phyloP scores from a whole-genome alignment of 1,140 invertebrate genomes.

The Doryteuthis pealeii region DNA sequence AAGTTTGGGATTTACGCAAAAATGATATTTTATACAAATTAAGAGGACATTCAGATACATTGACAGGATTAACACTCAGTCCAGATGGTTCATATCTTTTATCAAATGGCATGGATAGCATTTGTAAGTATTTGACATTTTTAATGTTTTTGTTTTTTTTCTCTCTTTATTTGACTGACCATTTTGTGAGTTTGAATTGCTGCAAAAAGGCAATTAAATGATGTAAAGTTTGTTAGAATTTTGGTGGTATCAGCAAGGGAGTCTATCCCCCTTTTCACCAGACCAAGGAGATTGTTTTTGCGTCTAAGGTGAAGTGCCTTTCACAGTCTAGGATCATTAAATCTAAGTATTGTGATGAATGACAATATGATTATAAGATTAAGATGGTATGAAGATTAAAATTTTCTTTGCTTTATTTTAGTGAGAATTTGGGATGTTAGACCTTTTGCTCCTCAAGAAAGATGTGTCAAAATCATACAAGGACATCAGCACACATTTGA shows the following conservation, averaged over 20 bases:
- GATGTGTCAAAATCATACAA: conserved; percentile 89
- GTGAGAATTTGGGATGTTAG: conserved; percentile 73
- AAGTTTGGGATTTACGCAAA: conserved; percentile 96
- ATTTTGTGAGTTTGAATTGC: too few relatives aligned
- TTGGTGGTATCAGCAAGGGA: too few relatives aligned
- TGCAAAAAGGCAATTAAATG: too few relatives aligned
- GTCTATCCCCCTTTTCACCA: too few relatives aligned
- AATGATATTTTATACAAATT: conserved; percentile 84
- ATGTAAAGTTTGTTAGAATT: too few relatives aligned
- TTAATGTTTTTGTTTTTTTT: neutral
- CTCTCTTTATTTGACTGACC: neutral
- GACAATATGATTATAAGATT: too few relatives aligned
- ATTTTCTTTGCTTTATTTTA: conserved; percentile 28
- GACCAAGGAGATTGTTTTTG: too few relatives aligned
- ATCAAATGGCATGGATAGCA: conserved; percentile 97
- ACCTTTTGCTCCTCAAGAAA: conserved; percentile 78
- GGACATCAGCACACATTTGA: conserved; percentile 99
- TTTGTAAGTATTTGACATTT: conserved; percentile 60
- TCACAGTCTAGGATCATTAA: too few relatives aligned
- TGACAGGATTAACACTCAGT: conserved; percentile 89
- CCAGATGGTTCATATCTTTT: conserved; percentile 92
- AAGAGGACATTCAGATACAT: conserved; percentile 88
- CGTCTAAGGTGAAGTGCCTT: too few relatives aligned
- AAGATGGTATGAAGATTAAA: too few relatives aligned
- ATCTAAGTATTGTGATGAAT: too few relatives aligned